Base-by-base conservation (phyloP, 2,797 vertebrate genomes). In the Ctenochaetus hawaiiensis region DNA sequence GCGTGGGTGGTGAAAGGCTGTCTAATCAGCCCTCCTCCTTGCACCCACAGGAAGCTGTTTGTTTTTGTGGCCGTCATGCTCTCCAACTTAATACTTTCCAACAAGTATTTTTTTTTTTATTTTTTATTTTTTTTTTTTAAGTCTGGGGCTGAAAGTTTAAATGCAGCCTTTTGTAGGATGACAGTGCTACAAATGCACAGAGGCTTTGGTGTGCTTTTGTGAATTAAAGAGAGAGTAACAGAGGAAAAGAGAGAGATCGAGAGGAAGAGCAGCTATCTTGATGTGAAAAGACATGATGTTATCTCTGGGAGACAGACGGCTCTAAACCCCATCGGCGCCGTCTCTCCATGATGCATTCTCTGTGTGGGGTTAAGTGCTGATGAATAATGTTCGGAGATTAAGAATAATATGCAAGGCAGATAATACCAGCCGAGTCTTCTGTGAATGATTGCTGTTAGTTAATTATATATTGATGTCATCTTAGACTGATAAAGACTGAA, bases 371-470 rank as follows among this genome's bases (percentile, higher is more conserved):
- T 85, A 76, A 90, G 75, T 74, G 30, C 76, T 77, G 58, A 82
- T 81, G 75, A 91, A 84, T 78, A 72, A 83, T 86, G 58, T 53
- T 66, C 44, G 80, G 52, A 76, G 81, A 77, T 90, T 79, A 82
- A 61, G 59, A 86, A 79, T 74, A 67, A 87, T 80, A 56, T 65
- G 20, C 67, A 63, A 48, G 37, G n/a, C 51, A 60, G 77, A 85
- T 83, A 70, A 79, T 65, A 43, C 18, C 48, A 23, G 17, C 14
- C 23, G 43, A 66, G 67, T 88, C 18, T 47, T 52, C 72, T 9
- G 30, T 59, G 39, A 75, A 56, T 45, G 39, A 59, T 83, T 23
- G 14, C 14, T 72, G 60, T 72, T 47, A 59, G 70, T 75, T 79
- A 63, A 67, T 66, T 61, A 74, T 34, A 69, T 51, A 53, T 39